A percentile compares a stretch with the other conserved stretches of the same genome.
Evolutionary conservation across 2,888 invertebrate species (phyloP).

Genomic region (Scaptomyza polygonia): DNA sequence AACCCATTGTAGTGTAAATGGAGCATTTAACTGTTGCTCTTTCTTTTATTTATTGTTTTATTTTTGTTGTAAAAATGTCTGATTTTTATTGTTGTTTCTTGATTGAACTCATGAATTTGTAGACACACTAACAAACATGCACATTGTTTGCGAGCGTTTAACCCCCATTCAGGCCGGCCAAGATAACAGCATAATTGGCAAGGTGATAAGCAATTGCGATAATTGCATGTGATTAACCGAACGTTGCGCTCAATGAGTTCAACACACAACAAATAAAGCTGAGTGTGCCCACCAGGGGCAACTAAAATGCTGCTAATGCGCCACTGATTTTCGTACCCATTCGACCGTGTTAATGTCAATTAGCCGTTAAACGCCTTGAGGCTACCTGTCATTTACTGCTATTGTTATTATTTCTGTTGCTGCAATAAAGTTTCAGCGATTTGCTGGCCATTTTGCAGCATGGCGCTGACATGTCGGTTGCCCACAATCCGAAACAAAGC

Average conservation of each 20-base stretch:
- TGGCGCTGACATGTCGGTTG: constrained; percentile 34
- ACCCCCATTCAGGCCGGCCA: not conserved
- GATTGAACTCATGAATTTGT: not conserved
- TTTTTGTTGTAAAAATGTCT: no score
- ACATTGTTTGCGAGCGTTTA: constrained; percentile 5
- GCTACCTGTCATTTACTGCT: constrained; percentile 7
- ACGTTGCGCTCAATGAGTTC: no score
- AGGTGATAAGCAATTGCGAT: constrained; percentile 51
- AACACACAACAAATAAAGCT: constrained; percentile 5
- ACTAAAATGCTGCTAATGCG: constrained; percentile 3
- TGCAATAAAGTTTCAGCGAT: constrained; percentile 57
- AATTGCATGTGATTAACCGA: constrained; percentile 52
- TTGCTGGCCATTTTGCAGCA: constrained; percentile 49
- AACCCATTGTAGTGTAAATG: no score
- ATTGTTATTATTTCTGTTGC: constrained; percentile 6
- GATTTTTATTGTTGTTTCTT: not conserved
- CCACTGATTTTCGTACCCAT: constrained; percentile 2
- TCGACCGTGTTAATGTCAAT: constrained; percentile 52
- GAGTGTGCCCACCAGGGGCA: constrained; percentile 5
- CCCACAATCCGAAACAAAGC: constrained; percentile 9
- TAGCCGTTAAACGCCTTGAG: constrained; percentile 59
- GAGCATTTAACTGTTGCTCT: no score
- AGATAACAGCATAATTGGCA: constrained; percentile 33
- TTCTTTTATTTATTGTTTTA: no score
- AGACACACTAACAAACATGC: not conserved